Percentiles rank a stretch among this genome's conserved stretches.
Evolutionary conservation across 1,140 invertebrate genomes (phyloP).

Genomic region (Heliothis subflexa): DNA sequence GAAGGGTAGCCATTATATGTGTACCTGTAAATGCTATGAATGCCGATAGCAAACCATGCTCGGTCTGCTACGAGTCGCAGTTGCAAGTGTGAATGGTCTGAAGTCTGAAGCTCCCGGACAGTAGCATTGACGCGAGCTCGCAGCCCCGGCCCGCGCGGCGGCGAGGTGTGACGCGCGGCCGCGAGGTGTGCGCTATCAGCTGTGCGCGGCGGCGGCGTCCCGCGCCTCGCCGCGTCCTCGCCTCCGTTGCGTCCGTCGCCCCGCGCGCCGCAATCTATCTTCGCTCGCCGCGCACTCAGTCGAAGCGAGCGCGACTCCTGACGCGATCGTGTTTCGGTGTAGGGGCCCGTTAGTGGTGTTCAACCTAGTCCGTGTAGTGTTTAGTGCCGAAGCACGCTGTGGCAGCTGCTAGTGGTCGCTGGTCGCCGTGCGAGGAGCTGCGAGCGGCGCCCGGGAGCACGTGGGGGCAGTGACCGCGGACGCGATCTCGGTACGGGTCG

Average conservation of each 20-base stretch:
- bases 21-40: too few species aligned
- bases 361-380: not conserved
- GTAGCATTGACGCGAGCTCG: too few species aligned
- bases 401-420: not conserved
- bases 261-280: constrained; percentile 9
- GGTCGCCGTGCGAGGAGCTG: constrained; percentile 39
- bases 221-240: constrained; percentile 1
- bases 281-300: constrained; percentile 24
- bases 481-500: constrained; percentile 59
- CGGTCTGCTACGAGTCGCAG: too few species aligned
- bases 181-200: constrained; percentile 29
- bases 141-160: too few species aligned
- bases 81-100: too few species aligned
- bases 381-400: constrained; percentile 1
- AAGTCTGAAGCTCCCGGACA: too few species aligned
- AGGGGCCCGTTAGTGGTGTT: not conserved
- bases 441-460: constrained; percentile 50
- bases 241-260: constrained; percentile 14
- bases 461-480: constrained; percentile 69
- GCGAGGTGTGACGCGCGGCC: not conserved
- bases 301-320: constrained; percentile 30
- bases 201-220: constrained; percentile 13
- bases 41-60: too few species aligned
- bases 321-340: constrained; percentile 17
- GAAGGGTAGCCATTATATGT: too few species aligned